Conservation (phyloP, 2,888 invertebrate species). For the Calameuta pallipes region DNA sequence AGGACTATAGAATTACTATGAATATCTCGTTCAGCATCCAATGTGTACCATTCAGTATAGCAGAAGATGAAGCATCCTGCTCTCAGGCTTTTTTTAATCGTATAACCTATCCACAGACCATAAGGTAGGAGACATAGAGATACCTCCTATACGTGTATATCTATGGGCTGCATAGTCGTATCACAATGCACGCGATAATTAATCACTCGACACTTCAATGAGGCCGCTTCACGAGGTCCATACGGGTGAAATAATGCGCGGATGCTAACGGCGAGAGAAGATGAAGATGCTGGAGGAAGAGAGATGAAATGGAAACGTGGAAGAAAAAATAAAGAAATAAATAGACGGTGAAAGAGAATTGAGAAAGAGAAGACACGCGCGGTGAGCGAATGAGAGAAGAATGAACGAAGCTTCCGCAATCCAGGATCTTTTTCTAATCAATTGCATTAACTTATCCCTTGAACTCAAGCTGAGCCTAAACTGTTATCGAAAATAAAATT, state of each 20-base stretch:
- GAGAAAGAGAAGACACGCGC: neutral
- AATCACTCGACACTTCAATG: conserved; percentile 29
- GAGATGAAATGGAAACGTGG: neutral
- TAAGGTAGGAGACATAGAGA: neutral
- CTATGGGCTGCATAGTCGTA: neutral
- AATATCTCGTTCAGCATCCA: neutral
- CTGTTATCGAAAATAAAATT: neutral
- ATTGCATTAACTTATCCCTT: neutral
- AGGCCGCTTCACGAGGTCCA: conserved; percentile 7
- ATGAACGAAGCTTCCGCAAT: neutral
- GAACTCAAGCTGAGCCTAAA: neutral
- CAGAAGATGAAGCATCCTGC: neutral
- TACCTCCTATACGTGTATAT: neutral
- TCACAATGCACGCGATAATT: conserved; percentile 13
- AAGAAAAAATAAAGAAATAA: neutral
- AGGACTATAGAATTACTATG: neutral
- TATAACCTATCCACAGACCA: neutral
- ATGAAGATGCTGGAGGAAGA: neutral
- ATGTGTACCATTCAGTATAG: neutral
- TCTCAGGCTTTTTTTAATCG: neutral
- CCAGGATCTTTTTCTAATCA: neutral
- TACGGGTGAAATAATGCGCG: neutral
- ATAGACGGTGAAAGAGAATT: neutral
- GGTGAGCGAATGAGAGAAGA: neutral
- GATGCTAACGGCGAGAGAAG: neutral